Evolutionary conservation across 2,797 vertebrate genomes (phyloP).

Genomic region (Centroberyx gerrardi): DNA sequence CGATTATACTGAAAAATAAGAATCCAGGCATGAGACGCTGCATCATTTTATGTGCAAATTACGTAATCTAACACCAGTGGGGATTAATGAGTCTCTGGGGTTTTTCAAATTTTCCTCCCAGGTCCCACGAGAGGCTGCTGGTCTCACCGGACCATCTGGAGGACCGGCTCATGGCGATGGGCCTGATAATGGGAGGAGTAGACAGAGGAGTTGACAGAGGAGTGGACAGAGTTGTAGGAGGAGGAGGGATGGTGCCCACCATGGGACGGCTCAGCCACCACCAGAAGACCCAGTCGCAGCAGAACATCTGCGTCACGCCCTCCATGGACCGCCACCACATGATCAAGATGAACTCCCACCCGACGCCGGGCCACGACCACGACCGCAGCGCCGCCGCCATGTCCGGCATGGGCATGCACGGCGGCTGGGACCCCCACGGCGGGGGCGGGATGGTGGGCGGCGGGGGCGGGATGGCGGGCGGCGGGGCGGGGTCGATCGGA

Average conservation of each 20-base stretch:
- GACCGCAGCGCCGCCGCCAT: slow-evolving; percentile 72
- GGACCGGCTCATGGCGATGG: slow-evolving; percentile 79
- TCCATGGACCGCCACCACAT: slow-evolving; percentile 91
- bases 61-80: neutral
- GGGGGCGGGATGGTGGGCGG: slow-evolving; percentile 49
- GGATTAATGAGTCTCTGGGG: neutral
- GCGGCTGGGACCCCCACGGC: slow-evolving; percentile 73
- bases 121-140: slow-evolving; percentile 87
- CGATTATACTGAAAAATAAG: too few species aligned
- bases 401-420: slow-evolving; percentile 63
- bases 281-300: slow-evolving; percentile 90
- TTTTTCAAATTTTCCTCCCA: slow-evolving; percentile 38
- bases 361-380: slow-evolving; percentile 84
- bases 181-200: slow-evolving; percentile 58
- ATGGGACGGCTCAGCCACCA: slow-evolving; percentile 85
- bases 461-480: slow-evolving; percentile 30
- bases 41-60: too few species aligned
- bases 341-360: slow-evolving; percentile 93
- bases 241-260: slow-evolving; percentile 77
- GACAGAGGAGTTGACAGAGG: slow-evolving; percentile 74
- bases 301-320: slow-evolving; percentile 88
- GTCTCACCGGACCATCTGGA: slow-evolving; percentile 84
- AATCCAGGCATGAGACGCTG: too few species aligned
- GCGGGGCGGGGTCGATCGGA: slow-evolving; percentile 34
- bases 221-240: slow-evolving; percentile 36